Conservation (phyloP, 2,797 vertebrate species). For the Falco rusticolus region DNA sequence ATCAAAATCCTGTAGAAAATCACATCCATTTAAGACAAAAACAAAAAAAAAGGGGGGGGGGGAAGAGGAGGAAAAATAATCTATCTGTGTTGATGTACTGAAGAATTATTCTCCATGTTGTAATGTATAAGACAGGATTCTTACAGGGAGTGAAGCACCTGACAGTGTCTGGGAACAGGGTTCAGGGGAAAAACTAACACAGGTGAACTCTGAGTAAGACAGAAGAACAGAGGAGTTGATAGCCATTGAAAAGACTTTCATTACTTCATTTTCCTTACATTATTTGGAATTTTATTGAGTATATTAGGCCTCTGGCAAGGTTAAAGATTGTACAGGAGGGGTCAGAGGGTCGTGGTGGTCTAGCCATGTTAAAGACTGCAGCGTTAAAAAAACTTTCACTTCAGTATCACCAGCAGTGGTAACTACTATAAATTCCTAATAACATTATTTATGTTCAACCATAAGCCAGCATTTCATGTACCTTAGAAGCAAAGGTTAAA, state of each 20-base stretch:
- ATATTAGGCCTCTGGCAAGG: neutral
- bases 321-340: neutral
- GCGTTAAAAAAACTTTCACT: neutral
- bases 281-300: neutral
- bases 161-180: neutral
- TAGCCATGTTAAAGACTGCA: neutral
- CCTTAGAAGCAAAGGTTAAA: neutral
- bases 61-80: rapidly evolving
- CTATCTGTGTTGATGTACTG: neutral
- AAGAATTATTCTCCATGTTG: neutral
- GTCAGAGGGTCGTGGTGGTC: no score
- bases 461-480: neutral
- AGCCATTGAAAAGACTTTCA: neutral
- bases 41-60: no score
- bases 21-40: neutral
- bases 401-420: neutral
- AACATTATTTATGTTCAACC: neutral
- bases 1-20: neutral
- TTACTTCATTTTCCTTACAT: neutral
- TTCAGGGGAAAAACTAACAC: neutral
- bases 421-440: neutral
- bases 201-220: neutral
- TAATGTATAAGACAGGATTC: neutral
- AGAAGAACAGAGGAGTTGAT: neutral
- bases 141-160: neutral